Conservation (phyloP, 2,113 vertebrate genomes). For the Nerophis lumbriciformis region DNA sequence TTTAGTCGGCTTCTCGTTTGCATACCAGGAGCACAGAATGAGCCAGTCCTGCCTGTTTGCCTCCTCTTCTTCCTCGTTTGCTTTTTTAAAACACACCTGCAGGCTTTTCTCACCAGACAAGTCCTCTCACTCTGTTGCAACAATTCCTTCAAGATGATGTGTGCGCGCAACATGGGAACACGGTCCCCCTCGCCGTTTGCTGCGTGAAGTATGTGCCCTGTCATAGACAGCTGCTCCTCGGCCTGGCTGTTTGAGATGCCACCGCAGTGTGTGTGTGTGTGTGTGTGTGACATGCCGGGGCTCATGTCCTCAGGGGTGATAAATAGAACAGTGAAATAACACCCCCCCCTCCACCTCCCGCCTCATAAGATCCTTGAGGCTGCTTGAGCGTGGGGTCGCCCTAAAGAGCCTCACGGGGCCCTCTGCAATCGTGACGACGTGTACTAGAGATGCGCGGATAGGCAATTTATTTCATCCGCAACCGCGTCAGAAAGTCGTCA, state of each 20-base stretch:
- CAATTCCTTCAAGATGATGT: slow-evolving; percentile 22
- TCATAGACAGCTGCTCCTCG: slow-evolving; percentile 86
- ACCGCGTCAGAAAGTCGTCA: too few species aligned
- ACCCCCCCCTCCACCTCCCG: slow-evolving; percentile 37
- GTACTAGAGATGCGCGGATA: too few species aligned
- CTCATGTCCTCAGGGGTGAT: slow-evolving; percentile 82
- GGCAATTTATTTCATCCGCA: too few species aligned
- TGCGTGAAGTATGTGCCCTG: slow-evolving; percentile 65
- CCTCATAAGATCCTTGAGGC: slow-evolving; percentile 49
- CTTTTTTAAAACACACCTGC: not conserved
- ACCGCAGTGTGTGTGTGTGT: slow-evolving; percentile 27
- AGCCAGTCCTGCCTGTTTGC: slow-evolving; percentile 6
- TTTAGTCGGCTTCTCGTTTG: not conserved
- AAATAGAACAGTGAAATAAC: slow-evolving; percentile 85
- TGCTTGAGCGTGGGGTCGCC: slow-evolving; percentile 35
- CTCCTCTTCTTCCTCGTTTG: not conserved
- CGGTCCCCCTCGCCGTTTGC: slow-evolving; percentile 39
- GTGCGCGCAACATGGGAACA: slow-evolving; percentile 10
- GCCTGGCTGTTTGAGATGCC: slow-evolving; percentile 83
- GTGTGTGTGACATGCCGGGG: slow-evolving; percentile 72
- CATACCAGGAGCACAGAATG: not conserved
- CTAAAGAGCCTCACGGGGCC: not conserved
- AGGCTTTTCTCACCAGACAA: slow-evolving; percentile 9
- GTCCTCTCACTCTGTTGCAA: slow-evolving; percentile 25
- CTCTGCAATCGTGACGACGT: too few species aligned